Base-by-base conservation (phyloP, 2,797 vertebrate genomes). In the Podargus strigoides region DNA sequence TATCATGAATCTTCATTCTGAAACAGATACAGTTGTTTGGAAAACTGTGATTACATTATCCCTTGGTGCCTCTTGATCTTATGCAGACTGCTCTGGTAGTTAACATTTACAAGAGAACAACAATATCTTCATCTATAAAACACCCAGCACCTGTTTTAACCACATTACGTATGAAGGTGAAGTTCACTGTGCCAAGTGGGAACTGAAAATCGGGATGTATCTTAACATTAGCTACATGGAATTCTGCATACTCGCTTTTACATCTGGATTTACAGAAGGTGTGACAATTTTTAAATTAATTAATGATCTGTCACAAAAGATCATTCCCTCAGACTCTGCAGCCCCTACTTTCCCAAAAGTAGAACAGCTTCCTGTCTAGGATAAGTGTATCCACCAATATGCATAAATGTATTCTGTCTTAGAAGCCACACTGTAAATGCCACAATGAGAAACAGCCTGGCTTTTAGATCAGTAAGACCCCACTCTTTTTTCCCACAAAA, bases 1-100 rank as follows among this genome's bases (percentile, higher is more conserved):
- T 82, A 93, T 77, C 27, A 36, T 77, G 74, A 96, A 82, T 93
- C 84, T 95, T 96, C 86, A 95, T 95, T 95, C 90, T 94, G 55
- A 95, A 96, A 95, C 90, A 95, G 87, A 97, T 63, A 89, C 22
- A 94, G 89, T 85, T 97, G 90, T 97, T 96, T 94, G 78, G 94
- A 96, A 95, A 96, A 93, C 58, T 87, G 78, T 80, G 95, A 92
- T 97, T 96, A 97, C 68, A 49, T 97, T 95, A 95, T 96, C 79
- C 88, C 82, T 90, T 49, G 53, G 46, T 95, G 75, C 62, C 92
- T 97, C 96, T 91, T 96, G 88, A 94, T 92, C 63, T 82, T 76
- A 90, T 69, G 49, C 92, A 93, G 94, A 84, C 73, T 95, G 73
- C 70, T 94, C 94, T 87, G 32, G 94, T 41, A 66, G 83, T 95